Evolutionary conservation across 2,888 invertebrate genomes (phyloP), one percentile per base, ranked within the genome.

Genomic region (Apodemia hepburni): DNA sequence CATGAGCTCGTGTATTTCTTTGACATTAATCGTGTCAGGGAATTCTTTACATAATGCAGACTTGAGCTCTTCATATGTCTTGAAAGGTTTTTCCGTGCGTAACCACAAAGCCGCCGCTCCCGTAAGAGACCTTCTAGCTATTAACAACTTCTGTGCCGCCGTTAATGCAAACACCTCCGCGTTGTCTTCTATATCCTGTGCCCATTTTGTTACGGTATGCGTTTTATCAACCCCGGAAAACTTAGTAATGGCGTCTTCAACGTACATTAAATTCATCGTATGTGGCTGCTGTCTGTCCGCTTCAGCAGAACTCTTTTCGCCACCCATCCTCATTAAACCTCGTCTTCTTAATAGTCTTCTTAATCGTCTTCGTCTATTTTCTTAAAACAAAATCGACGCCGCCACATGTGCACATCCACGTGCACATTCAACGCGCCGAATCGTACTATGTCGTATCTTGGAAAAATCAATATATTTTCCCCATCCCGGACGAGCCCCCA

Each of bases 1-100:
- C 47, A 47, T 47, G 6, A 47, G 47, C n/a, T 47, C 47, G n/a
- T 47, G 47, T 47, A 47, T 47, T 47, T 47, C n/a, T 47, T 47
- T 47, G n/a, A 47, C 45, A 15, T 47, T 47, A 7, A 17, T n/a
- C 45, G n/a, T 47, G 45, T 47, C 45, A 1, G 45, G 45, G n/a
- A 47, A 47, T 47, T 47, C 45, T 15, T 47, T 47, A 15, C 6
- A 7, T 15, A 47, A 8, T 15, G 45, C 45, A 15, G 45, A 15
- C n/a, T 47, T 47, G 3, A 47, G 17, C n/a, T n/a, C 47, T 17
- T 47, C 47, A 17, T n/a, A 47, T 2, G 47, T n/a, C 8, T 47
- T 47, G 47, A 47, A 47, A n/a, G 17, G 7, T n/a, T n/a, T 47
- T 47, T 47, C 47, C 15, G 47, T 17, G 6, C 17, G 6, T n/a